These are phyloP conservation scores for Cyphomyrus plagiostoma DNA, from an alignment of 2,113 vertebrate species.

Conservation along the genomic window DNA sequence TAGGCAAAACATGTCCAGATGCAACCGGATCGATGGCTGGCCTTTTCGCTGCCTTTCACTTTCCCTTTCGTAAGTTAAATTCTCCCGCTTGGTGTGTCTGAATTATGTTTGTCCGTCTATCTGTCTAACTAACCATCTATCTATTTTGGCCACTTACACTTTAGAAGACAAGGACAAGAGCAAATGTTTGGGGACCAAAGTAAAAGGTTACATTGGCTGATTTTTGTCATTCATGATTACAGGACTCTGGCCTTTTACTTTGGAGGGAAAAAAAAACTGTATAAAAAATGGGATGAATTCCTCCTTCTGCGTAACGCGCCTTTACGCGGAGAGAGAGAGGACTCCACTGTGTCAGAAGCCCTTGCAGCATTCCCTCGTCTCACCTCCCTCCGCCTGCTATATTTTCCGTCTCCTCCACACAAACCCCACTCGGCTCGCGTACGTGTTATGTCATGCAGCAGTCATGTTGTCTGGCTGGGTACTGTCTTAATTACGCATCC, in stretches of 20 bases:
- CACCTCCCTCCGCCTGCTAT: background rate
- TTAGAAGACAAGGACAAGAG: background rate
- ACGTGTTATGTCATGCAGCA: slow-evolving; percentile 51
- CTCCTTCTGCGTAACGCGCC: background rate
- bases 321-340: background rate
- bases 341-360: slow-evolving; percentile 8
- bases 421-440: slow-evolving; percentile 8
- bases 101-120: background rate
- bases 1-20: background rate
- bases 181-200: background rate
- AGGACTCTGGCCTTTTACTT: background rate
- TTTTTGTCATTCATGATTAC: background rate
- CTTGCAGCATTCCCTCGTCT: background rate
- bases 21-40: background rate
- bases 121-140: background rate
- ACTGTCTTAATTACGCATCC: slow-evolving; percentile 71
- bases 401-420: background rate
- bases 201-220: background rate
- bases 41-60: background rate
- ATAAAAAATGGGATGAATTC: background rate
- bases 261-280: background rate
- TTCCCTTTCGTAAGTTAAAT: background rate
- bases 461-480: slow-evolving; percentile 65
- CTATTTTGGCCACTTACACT: background rate
- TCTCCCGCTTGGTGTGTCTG: background rate